These are phyloP conservation scores for Ammodytes dubius DNA, from an alignment of 2,113 vertebrate genomes.

Conservation along the genomic window DNA sequence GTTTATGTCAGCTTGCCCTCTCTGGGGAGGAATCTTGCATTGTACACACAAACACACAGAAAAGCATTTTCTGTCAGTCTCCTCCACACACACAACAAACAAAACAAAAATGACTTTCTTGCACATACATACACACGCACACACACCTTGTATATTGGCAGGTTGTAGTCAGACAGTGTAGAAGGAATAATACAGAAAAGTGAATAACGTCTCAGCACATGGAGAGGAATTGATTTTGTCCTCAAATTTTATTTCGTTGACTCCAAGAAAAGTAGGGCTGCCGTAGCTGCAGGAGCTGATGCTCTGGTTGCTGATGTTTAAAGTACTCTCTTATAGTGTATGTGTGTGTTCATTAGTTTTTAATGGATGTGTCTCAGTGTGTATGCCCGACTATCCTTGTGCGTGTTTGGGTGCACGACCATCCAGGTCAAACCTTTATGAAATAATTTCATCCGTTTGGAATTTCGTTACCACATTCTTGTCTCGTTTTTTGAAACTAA, in stretches of 20 bases:
- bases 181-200: background rate
- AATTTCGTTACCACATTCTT: background rate
- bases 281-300: background rate
- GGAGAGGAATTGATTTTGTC: background rate
- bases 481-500: no score
- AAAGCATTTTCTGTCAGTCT: slow-evolving; percentile 8
- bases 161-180: background rate
- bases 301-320: slow-evolving; percentile 8
- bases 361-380: background rate
- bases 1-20: slow-evolving; percentile 51
- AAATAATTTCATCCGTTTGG: background rate
- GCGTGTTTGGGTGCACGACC: background rate
- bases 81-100: background rate
- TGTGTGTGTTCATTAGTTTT: background rate
- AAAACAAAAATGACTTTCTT: no score
- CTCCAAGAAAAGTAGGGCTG: slow-evolving; percentile 2
- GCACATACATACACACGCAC: background rate
- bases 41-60: slow-evolving; percentile 14
- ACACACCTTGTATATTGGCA: background rate
- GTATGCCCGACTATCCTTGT: background rate
- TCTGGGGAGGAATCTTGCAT: slow-evolving; percentile 39
- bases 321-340: background rate
- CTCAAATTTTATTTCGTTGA: background rate
- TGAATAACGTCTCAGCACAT: background rate
- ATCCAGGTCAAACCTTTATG: background rate